A percentile compares a stretch with the other conserved stretches of the same genome.
Evolutionary conservation across 1,140 invertebrate genomes (phyloP).

Genomic region (Muscidifurax raptorellus): DNA sequence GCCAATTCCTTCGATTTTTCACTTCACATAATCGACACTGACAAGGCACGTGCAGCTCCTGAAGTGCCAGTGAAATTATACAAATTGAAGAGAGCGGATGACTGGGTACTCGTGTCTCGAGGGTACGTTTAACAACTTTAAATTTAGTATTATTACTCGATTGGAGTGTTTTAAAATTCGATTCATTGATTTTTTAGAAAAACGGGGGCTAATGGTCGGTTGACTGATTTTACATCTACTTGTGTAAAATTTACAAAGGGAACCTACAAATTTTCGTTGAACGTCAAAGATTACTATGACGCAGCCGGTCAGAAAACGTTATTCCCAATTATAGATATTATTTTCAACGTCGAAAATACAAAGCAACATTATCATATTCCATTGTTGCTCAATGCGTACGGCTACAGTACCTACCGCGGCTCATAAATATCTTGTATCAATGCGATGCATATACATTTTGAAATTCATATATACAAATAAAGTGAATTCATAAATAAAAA

Average conservation of each 20-base stretch:
- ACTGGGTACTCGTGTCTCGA: slow-evolving; percentile 75
- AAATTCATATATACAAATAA: not conserved
- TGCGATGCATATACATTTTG: not conserved
- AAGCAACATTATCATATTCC: slow-evolving; percentile 85
- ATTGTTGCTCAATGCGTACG: slow-evolving; percentile 84
- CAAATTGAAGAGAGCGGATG: slow-evolving; percentile 75
- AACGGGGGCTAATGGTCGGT: slow-evolving; percentile 80
- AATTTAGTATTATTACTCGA: not conserved
- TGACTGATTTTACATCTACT: slow-evolving; percentile 76
- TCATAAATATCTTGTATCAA: not conserved
- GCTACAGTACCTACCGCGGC: slow-evolving; percentile 83
- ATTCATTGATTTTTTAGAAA: slow-evolving; percentile 63
- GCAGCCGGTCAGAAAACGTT: slow-evolving; percentile 43
- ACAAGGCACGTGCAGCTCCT: slow-evolving; percentile 78
- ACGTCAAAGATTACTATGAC: slow-evolving; percentile 73
- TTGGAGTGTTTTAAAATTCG: not conserved
- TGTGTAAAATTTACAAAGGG: slow-evolving; percentile 72
- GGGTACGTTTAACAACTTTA: slow-evolving; percentile 11
- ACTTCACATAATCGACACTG: slow-evolving; percentile 82
- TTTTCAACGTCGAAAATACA: slow-evolving; percentile 80
- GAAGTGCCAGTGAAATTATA: slow-evolving; percentile 80
- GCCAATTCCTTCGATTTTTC: slow-evolving; percentile 28
- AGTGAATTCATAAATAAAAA: too few species aligned
- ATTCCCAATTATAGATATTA: slow-evolving; percentile 78
- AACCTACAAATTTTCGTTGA: slow-evolving; percentile 76